phyloP scores from a whole-genome alignment of 2,797 vertebrate genomes.

The Balearica regulorum region DNA sequence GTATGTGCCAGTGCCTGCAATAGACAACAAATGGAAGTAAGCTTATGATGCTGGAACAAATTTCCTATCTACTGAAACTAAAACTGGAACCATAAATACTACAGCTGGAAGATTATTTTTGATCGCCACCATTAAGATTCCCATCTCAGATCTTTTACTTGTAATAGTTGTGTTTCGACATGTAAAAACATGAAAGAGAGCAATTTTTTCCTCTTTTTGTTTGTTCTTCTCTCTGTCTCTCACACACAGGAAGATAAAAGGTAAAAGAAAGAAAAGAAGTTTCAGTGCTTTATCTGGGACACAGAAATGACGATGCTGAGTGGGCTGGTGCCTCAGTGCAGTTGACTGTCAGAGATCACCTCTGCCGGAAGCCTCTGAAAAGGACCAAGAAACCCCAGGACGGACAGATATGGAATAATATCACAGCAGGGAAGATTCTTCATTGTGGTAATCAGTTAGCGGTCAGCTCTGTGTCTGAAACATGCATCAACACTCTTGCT shows the following conservation, averaged over 20 bases:
- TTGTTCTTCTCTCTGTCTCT: background rate
- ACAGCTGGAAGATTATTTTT: constrained; percentile 65
- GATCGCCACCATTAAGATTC: constrained; percentile 43
- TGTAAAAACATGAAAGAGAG: background rate
- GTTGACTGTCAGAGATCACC: background rate
- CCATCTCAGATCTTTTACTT: constrained; percentile 34
- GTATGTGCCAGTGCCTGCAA: constrained; percentile 35
- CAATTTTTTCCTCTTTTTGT: background rate
- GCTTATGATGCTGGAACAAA: constrained; percentile 49
- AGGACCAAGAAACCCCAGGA: background rate
- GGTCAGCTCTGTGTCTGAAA: background rate
- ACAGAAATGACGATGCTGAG: background rate
- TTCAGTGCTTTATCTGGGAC: background rate
- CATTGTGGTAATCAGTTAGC: background rate
- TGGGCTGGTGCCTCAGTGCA: background rate
- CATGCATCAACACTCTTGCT: accelerated
- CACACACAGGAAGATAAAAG: background rate
- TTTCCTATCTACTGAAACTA: constrained; percentile 47
- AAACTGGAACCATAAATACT: constrained; percentile 58
- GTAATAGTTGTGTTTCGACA: constrained; percentile 11
- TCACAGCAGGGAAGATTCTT: background rate
- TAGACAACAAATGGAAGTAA: constrained; percentile 53
- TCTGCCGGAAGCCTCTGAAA: background rate
- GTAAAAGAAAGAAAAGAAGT: constrained; percentile 6
- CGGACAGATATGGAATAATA: background rate